Conservation (phyloP, 2,888 invertebrate species). For the Seira musarum region DNA sequence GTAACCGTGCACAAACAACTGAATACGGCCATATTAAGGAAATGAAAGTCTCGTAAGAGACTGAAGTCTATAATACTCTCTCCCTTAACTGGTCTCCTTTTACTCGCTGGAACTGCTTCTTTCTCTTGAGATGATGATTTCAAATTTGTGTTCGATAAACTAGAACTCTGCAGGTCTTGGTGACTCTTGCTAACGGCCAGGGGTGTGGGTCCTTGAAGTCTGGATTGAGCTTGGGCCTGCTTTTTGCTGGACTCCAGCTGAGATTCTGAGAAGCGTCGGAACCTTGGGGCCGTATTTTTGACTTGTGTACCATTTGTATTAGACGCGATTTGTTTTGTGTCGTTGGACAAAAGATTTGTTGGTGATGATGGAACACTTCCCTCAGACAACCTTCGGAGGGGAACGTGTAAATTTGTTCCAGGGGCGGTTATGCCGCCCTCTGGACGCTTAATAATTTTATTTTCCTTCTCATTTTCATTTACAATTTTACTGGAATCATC, state of each 20-base stretch:
- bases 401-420: slow-evolving; percentile 16
- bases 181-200: background rate
- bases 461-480: background rate
- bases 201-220: background rate
- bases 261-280: slow-evolving; percentile 48
- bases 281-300: background rate
- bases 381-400: slow-evolving; percentile 36
- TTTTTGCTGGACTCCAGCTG: slow-evolving; percentile 35
- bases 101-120: background rate
- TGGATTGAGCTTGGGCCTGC: background rate
- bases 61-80: slow-evolving; percentile 61
- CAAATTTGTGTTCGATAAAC: background rate
- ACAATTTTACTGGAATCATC: background rate
- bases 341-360: background rate
- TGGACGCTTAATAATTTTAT: background rate
- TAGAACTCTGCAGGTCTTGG: background rate
- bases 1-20: slow-evolving; percentile 54
- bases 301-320: background rate
- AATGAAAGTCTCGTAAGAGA: slow-evolving; percentile 48
- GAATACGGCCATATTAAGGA: slow-evolving; percentile 61
- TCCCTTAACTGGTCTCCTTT: slow-evolving; percentile 29
- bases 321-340: too few species aligned
- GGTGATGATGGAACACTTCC: slow-evolving; percentile 34
- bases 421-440: background rate
- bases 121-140: slow-evolving; percentile 5